Evolutionary conservation across 2,113 vertebrate species (phyloP).

Genomic region (Thomomys bottae): DNA sequence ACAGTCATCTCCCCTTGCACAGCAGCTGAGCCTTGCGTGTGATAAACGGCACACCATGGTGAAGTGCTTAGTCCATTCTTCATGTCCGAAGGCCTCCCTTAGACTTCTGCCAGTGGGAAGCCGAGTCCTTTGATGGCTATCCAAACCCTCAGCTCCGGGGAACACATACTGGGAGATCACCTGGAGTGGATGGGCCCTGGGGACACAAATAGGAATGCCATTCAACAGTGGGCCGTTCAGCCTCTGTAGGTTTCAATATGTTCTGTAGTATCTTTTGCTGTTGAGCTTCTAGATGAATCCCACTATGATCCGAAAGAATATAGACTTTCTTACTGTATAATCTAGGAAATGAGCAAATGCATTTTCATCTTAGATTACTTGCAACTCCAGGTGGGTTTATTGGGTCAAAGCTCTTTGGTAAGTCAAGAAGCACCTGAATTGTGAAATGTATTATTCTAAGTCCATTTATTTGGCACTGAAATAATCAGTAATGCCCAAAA

Average conservation of each 20-base stretch:
- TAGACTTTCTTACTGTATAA: no score
- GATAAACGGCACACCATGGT: not conserved
- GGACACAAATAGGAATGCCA: not conserved
- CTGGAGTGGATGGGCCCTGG: not conserved
- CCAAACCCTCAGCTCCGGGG: not conserved
- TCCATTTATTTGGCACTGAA: not conserved
- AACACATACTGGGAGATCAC: not conserved
- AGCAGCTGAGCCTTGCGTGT: rapidly evolving
- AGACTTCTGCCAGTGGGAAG: slow-evolving; percentile 51
- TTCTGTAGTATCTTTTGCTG: not conserved
- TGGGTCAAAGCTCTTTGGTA: not conserved
- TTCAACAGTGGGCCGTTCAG: not conserved
- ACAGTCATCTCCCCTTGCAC: rapidly evolving
- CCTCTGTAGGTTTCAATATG: no score
- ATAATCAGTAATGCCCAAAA: slow-evolving; percentile 13
- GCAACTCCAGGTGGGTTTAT: not conserved
- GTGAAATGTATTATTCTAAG: slow-evolving; percentile 12
- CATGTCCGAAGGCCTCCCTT: not conserved
- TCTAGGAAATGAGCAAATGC: not conserved
- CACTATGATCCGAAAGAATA: no score
- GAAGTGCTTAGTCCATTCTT: slow-evolving; percentile 49
- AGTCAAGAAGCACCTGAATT: not conserved
- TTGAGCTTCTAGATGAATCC: not conserved
- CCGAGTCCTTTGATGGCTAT: slow-evolving; percentile 31
- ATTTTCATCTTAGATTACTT: not conserved